phyloP scores from a whole-genome alignment of 23 tunicate species.

The Corella eumyota region DNA sequence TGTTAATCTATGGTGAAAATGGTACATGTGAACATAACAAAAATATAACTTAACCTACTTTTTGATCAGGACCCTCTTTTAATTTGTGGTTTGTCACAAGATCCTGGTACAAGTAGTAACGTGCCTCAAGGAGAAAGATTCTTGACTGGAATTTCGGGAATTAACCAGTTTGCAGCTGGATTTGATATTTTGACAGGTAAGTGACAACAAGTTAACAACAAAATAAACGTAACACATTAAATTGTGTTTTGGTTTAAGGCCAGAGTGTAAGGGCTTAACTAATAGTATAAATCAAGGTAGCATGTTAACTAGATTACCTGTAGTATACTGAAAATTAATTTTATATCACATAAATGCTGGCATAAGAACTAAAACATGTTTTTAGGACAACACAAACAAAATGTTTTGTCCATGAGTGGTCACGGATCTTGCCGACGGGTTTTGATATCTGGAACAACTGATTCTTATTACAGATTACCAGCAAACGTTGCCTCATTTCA shows the following conservation, averaged over 20 bases:
- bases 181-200: conserved; percentile 77
- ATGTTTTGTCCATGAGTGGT: conserved; percentile 55
- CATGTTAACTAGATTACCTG: no score
- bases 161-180: conserved; percentile 63
- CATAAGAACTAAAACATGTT: no score
- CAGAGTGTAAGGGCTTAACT: no score
- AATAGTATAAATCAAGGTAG: no score
- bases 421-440: conserved; percentile 71
- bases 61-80: conserved; percentile 1
- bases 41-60: not conserved
- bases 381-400: conserved; percentile 37
- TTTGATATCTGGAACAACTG: conserved; percentile 39
- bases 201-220: no score
- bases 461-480: conserved; percentile 67
- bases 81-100: conserved; percentile 45
- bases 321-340: no score
- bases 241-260: no score
- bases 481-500: conserved; percentile 60
- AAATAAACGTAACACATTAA: no score
- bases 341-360: no score
- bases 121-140: conserved; percentile 58
- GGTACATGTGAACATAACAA: not conserved
- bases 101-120: conserved; percentile 10
- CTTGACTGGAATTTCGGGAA: conserved; percentile 75
- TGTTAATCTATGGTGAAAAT: not conserved